These are phyloP conservation scores for Clytia hemisphaerica DNA, from an alignment of 30 jellyfish, hydroid and myxozoan species.

Conservation along the genomic window DNA sequence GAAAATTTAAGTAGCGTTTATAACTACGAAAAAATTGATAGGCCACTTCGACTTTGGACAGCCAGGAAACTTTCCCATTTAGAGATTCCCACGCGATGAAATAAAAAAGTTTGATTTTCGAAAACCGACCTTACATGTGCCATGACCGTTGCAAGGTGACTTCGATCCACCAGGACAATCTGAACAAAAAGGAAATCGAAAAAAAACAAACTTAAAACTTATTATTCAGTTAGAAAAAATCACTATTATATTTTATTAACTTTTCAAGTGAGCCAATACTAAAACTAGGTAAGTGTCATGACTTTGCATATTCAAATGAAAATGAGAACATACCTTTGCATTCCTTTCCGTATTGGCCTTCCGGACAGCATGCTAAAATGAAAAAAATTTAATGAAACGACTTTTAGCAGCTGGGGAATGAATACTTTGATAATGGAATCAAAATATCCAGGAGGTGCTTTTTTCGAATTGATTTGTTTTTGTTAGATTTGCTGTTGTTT, in stretches of 20 bases:
- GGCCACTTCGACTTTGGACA: too few species aligned
- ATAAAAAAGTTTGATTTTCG: not conserved
- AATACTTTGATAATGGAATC: too few species aligned
- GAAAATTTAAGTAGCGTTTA: too few species aligned
- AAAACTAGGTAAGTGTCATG: not conserved
- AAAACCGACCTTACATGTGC: conserved; percentile 65
- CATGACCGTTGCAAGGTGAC: conserved; percentile 69
- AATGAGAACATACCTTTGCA: conserved; percentile 67
- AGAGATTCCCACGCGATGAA: too few species aligned
- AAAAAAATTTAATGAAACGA: not conserved
- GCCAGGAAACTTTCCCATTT: too few species aligned
- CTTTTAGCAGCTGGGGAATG: too few species aligned
- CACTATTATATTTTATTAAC: not conserved
- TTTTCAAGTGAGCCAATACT: not conserved
- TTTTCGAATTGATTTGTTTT: too few species aligned
- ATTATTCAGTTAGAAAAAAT: conserved; percentile 1
- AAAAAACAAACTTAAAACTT: not conserved
- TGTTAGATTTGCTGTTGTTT: too few species aligned
- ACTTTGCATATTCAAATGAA: not conserved
- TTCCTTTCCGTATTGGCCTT: conserved; percentile 63
- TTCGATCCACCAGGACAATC: conserved; percentile 88
- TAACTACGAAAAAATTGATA: too few species aligned
- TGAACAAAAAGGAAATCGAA: not conserved
- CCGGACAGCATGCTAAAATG: conserved; percentile 90
- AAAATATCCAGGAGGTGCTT: too few species aligned